Percentiles rank a stretch among this genome's conserved stretches.
Evolutionary conservation across 2,113 vertebrate species (phyloP).

Genomic region (Vulpes ferrilata): DNA sequence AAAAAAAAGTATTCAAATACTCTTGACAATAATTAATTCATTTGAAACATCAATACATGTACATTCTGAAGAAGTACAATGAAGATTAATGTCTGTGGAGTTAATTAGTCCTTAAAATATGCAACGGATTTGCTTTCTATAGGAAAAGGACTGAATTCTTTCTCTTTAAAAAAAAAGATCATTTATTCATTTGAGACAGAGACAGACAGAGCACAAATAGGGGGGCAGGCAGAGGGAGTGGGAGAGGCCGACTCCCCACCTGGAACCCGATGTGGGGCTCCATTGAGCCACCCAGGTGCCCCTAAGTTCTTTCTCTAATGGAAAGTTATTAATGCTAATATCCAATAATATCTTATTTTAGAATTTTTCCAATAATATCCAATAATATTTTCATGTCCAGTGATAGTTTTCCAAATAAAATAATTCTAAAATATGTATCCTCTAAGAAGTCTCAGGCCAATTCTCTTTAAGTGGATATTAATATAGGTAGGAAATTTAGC

Average conservation of each 20-base stretch:
- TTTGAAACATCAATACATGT: background rate
- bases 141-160: background rate
- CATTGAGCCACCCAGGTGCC: no score
- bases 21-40: background rate
- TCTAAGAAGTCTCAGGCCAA: background rate
- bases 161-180: background rate
- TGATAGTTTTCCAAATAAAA: background rate
- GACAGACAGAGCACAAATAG: no score
- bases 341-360: background rate
- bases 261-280: no score
- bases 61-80: background rate
- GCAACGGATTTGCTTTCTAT: background rate
- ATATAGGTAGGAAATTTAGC: background rate
- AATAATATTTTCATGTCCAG: background rate
- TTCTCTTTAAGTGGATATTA: background rate
- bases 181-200: no score
- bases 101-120: background rate
- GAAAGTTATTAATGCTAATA: background rate
- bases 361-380: no score
- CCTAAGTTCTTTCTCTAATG: background rate
- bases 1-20: background rate
- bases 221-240: no score
- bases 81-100: background rate
- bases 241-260: no score
- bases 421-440: background rate